Evolutionary conservation across 2,888 invertebrate species (phyloP).

Genomic region (Napeogenes inachia): DNA sequence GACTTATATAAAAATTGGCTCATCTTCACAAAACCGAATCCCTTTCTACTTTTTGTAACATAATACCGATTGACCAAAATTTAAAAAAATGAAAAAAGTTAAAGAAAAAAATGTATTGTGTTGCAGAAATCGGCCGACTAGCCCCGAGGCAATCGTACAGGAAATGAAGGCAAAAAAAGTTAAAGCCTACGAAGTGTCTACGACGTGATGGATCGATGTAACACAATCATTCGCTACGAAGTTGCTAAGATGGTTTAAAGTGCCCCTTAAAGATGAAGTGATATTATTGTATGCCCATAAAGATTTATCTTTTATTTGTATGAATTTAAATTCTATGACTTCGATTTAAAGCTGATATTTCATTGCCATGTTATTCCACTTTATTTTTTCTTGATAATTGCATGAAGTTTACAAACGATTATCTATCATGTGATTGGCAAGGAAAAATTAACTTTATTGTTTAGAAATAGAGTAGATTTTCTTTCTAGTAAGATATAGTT

Average conservation of each 20-base stretch:
- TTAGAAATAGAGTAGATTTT: constrained; percentile 1
- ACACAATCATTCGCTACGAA: constrained; percentile 69
- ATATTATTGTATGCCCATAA: constrained; percentile 41
- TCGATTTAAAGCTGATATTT: constrained; percentile 33
- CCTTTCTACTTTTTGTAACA: constrained; percentile 55
- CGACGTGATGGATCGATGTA: constrained; percentile 71
- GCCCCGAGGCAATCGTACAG: constrained; percentile 55
- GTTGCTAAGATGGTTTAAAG: constrained; percentile 62
- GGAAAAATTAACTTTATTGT: constrained; percentile 9
- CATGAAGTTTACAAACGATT: constrained; percentile 5
- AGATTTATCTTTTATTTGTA: constrained; percentile 6
- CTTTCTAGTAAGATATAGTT: background rate
- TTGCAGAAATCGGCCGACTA: constrained; percentile 60
- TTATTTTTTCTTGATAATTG: constrained; percentile 9
- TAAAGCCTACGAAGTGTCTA: constrained; percentile 65
- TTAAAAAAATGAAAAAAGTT: constrained; percentile 44
- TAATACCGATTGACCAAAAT: constrained; percentile 68
- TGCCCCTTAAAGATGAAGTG: constrained; percentile 73
- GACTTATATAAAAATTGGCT: constrained; percentile 46
- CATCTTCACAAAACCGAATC: constrained; percentile 35
- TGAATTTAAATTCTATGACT: constrained; percentile 14
- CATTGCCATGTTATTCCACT: background rate
- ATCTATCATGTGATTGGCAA: background rate
- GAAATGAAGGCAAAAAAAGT: constrained; percentile 70
- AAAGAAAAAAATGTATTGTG: constrained; percentile 63